A percentile compares a stretch with the other conserved stretches of the same genome.
Conservation (phyloP, 2,113 vertebrate species). For the Mesoclemmys tuberculata region DNA sequence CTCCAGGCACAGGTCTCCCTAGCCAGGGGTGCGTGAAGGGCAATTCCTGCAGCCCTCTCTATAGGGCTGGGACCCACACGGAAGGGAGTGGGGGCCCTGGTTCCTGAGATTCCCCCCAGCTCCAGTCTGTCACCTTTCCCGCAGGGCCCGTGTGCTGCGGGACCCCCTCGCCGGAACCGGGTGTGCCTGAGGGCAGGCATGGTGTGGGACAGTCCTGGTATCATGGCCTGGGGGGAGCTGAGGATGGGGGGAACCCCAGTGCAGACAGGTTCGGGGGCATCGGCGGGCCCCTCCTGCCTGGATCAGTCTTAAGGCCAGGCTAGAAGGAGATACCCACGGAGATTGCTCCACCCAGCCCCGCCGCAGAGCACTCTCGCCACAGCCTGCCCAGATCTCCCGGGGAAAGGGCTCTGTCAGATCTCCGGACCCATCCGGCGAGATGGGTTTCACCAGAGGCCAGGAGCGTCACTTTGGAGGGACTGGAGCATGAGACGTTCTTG, state of each 20-base stretch:
- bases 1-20: background rate
- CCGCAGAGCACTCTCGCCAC: background rate
- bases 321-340: background rate
- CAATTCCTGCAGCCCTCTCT: background rate
- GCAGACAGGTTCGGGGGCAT: background rate
- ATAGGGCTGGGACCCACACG: background rate
- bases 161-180: background rate
- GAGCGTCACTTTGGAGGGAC: no score
- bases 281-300: background rate
- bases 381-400: background rate
- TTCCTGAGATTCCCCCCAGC: background rate
- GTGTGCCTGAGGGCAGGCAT: background rate
- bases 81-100: background rate
- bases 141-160: background rate
- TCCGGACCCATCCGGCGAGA: background rate
- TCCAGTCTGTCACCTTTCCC: background rate
- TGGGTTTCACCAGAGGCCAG: no score
- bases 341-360: background rate
- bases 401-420: no score
- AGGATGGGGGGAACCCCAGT: background rate
- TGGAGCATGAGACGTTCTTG: no score
- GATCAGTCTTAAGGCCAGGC: background rate
- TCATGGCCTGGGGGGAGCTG: background rate
- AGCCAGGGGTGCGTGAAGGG: background rate
- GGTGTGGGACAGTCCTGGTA: background rate